Base-by-base conservation (phyloP, 2,888 invertebrate species). In the Criorhina ranunculi region DNA sequence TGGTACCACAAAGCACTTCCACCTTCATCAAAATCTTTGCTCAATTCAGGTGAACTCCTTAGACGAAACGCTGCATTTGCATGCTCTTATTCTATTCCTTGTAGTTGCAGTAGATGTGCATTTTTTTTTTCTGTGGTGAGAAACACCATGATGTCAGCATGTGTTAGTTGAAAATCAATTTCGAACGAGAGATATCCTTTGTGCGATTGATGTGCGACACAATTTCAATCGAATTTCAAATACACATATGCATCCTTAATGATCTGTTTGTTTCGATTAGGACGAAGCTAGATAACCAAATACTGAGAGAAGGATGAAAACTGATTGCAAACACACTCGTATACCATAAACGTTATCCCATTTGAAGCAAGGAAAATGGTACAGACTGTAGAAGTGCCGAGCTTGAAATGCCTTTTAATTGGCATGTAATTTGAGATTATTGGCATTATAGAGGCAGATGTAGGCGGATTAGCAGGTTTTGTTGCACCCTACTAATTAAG, bases 321-420 rank as follows among this genome's bases (percentile, higher is more conserved):
- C 31, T 40, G 55, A 49, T 76, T 77, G 44, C 17, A 55, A 24
- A 53, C 24, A 24, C n/a, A n/a, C n/a, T n/a, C n/a, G n/a, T n/a
- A n/a, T n/a, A n/a, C 15, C 17, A 67, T 46, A 62, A 46, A 62
- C 15, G 70, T 37, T 77, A 67, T 51, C 33, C 44, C 9, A 31
- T 40, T 33, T n/a, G 29, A n/a, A n/a, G 15, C 29, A 7, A 37
- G 46, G 55, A n/a, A 17, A 31, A 35, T 64, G 9, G 17, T 11
- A 19, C n/a, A n/a, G n/a, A 42, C 31, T 67, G 69, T 4, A 53
- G 73, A 66, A 76, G 64, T 64, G 46, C 49, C 37, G 19, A 72
- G 44, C 64, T 53, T 72, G 70, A 59, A 82, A 66, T 78, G 72
- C 53, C 62, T 62, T 83, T 78, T 83, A 83, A 78, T 83, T 83